These are phyloP conservation scores for Homalodisca vitripennis DNA, from an alignment of 1,140 invertebrate genomes.

Conservation along the genomic window DNA sequence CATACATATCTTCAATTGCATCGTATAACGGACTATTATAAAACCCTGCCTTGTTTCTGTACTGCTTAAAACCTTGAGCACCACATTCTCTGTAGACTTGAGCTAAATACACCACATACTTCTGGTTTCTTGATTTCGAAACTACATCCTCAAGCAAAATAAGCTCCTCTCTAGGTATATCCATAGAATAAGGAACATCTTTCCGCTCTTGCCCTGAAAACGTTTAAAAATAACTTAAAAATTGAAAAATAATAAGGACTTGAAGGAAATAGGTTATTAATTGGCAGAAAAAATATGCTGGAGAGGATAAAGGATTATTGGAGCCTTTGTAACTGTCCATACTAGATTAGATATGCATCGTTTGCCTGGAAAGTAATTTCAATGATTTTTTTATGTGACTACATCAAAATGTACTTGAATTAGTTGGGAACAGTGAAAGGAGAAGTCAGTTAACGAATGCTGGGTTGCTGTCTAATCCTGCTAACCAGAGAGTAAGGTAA, in stretches of 20 bases:
- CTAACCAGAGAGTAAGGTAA: no score
- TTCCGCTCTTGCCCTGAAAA: background rate
- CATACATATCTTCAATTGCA: background rate
- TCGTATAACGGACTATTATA: background rate
- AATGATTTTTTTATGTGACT: background rate
- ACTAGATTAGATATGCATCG: background rate
- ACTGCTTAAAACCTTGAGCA: background rate
- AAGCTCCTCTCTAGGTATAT: background rate
- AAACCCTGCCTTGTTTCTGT: background rate
- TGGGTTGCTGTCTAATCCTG: no score
- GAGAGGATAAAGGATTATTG: background rate
- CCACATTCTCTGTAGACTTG: slow-evolving; percentile 19
- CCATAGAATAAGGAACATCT: background rate
- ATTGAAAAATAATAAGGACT: background rate
- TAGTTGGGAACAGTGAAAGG: no score
- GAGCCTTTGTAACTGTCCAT: background rate
- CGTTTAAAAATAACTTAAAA: background rate
- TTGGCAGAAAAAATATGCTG: background rate
- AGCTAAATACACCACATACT: slow-evolving; percentile 4
- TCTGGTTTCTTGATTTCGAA: background rate
- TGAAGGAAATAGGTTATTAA: background rate
- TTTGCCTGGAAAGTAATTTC: background rate
- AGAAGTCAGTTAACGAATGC: no score
- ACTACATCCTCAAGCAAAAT: background rate
- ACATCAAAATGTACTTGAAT: no score